Percentiles rank a stretch among this genome's conserved stretches.
These are phyloP conservation scores for Metopolophium dirhodum DNA, from an alignment of 1,140 invertebrate species.

Conservation along the genomic window DNA sequence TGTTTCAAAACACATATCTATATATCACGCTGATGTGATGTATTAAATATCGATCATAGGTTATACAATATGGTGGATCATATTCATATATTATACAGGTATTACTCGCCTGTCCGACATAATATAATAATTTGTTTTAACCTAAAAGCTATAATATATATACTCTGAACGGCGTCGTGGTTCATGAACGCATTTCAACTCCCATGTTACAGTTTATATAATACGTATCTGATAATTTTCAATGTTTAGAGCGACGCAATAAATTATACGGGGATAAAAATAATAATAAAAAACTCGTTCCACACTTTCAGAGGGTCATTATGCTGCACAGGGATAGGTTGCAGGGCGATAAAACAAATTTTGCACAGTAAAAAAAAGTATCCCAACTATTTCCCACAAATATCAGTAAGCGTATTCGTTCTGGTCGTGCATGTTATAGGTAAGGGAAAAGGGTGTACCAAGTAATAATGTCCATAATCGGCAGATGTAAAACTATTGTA, in stretches of 20 bases:
- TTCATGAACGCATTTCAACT: not conserved
- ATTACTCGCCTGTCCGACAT: not conserved
- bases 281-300: constrained; percentile 40
- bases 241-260: not conserved
- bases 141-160: not conserved
- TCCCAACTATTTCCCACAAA: constrained; percentile 23
- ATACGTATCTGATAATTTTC: not conserved
- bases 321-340: not conserved
- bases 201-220: not conserved
- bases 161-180: not conserved
- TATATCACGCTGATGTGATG: not conserved
- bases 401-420: constrained; percentile 2
- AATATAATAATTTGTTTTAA: not conserved
- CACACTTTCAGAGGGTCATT: constrained; percentile 14
- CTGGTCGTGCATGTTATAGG: not conserved
- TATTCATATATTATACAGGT: not conserved
- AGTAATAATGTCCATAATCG: not conserved
- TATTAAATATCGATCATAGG: not conserved
- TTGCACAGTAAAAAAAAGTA: constrained; percentile 43
- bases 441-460: not conserved
- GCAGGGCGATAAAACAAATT: constrained; percentile 22
- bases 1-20: not conserved
- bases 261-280: constrained; percentile 34
- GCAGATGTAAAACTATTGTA: constrained; percentile 18
- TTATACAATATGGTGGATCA: not conserved